Conservation (phyloP, 2,797 vertebrate genomes). For the Vireo griseus region DNA sequence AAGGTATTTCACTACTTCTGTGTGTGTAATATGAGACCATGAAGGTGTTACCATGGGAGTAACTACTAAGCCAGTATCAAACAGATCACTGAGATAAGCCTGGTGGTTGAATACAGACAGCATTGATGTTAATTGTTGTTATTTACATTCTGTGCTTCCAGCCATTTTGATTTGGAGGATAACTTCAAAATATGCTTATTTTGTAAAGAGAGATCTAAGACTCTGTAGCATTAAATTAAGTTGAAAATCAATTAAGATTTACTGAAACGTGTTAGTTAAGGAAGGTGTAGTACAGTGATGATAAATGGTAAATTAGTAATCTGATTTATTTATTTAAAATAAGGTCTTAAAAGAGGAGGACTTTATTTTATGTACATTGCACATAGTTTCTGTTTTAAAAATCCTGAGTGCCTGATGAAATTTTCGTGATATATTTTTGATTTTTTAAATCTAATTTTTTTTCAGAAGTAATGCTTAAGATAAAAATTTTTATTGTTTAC, state of each 20-base stretch:
- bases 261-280: background rate
- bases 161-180: background rate
- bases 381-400: background rate
- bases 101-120: background rate
- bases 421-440: background rate
- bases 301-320: background rate
- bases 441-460: background rate
- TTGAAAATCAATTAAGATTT: background rate
- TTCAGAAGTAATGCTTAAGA: background rate
- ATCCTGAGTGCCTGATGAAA: background rate
- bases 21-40: background rate
- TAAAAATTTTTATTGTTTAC: background rate
- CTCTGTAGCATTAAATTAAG: background rate
- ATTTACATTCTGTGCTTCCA: background rate
- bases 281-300: background rate
- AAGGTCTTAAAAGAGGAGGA: background rate
- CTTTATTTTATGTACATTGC: background rate
- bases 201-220: background rate
- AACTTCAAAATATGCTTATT: background rate
- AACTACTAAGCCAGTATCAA: background rate
- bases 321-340: background rate
- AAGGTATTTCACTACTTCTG: background rate
- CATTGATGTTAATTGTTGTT: background rate
- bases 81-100: background rate
- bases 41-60: background rate